phyloP scores from a whole-genome alignment of 2,797 vertebrate species.

The Podarcis siculus region DNA sequence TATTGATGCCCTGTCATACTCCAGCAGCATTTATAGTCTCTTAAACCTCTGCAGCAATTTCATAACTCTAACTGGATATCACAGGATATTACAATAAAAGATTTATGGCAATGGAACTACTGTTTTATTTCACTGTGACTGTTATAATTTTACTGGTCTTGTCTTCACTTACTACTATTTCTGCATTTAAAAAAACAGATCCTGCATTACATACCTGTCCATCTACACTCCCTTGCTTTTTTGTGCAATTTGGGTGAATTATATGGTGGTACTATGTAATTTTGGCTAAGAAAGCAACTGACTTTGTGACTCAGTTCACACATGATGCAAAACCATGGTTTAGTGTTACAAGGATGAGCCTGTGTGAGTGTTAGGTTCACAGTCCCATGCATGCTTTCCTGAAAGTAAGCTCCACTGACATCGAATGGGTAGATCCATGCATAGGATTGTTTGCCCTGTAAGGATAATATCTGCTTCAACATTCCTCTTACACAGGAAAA shows the following conservation, averaged over 20 bases:
- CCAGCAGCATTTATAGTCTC: background rate
- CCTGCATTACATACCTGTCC: background rate
- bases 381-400: no score
- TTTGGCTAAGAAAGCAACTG: background rate
- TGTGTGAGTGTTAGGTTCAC: no score
- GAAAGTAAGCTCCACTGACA: no score
- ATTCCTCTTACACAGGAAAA: no score
- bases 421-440: no score
- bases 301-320: background rate
- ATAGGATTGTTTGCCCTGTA: no score
- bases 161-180: background rate
- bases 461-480: no score
- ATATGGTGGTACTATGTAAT: background rate
- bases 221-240: background rate
- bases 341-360: no score
- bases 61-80: background rate
- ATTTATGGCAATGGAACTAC: background rate
- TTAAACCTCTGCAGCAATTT: slow-evolving; percentile 23
- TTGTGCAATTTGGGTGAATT: background rate
- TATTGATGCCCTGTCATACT: background rate
- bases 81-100: background rate
- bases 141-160: slow-evolving; percentile 27
- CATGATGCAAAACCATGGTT: background rate
- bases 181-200: no score
- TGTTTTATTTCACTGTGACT: slow-evolving; percentile 18